These are phyloP conservation scores for Darevskia mixta DNA, from an alignment of 2,797 vertebrate genomes.

Conservation along the genomic window DNA sequence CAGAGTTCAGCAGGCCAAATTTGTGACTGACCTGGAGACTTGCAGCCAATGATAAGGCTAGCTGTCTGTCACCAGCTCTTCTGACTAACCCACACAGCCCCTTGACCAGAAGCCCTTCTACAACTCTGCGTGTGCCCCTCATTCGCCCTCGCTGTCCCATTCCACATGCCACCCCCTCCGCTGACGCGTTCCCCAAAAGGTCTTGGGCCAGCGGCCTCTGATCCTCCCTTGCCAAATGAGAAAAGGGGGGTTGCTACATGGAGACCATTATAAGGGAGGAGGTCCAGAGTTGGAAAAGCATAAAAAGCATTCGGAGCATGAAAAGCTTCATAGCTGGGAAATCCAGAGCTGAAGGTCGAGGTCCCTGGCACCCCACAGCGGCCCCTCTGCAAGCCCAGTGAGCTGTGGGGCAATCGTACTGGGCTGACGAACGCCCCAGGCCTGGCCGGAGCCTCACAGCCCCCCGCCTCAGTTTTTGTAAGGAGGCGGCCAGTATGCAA, in stretches of 20 bases:
- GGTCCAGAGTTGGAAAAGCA: no score
- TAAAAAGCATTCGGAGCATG: no score
- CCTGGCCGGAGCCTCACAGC: background rate
- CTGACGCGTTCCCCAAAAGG: background rate
- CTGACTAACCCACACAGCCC: background rate
- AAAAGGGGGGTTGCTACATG: background rate
- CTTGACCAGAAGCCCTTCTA: background rate
- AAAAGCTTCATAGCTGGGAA: background rate
- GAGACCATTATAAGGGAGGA: no score
- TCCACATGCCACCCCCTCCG: background rate
- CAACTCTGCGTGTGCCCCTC: no score
- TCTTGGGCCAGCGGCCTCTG: background rate
- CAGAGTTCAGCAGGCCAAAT: background rate
- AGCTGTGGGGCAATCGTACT: background rate
- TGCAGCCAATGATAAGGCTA: background rate
- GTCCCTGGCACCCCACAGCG: background rate
- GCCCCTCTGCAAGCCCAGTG: background rate
- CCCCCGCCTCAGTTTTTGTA: no score
- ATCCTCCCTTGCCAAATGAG: background rate
- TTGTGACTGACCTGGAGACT: background rate
- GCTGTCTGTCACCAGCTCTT: fast-evolving
- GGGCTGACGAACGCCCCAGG: background rate
- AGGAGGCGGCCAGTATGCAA: no score
- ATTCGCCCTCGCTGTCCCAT: no score
- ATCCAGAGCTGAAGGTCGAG: background rate